phyloP scores from a whole-genome alignment of 2,113 vertebrate genomes.

The Malurus elegans region DNA sequence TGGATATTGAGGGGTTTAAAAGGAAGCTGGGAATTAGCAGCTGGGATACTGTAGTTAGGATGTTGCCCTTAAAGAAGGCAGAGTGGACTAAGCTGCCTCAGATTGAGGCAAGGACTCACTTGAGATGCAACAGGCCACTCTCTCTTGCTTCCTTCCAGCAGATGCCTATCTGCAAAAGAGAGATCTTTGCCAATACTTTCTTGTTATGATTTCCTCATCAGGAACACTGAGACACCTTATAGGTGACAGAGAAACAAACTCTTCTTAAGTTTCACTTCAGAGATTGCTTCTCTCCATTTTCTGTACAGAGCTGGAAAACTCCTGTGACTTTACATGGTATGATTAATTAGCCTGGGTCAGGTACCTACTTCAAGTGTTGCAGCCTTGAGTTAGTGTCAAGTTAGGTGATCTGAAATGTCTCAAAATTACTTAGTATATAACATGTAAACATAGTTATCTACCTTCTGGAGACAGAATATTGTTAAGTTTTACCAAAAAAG shows the following conservation, averaged over 20 bases:
- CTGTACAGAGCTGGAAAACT: not conserved
- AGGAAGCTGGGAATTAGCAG: not conserved
- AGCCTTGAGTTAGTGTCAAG: not conserved
- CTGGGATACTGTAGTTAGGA: not conserved
- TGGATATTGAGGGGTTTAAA: not conserved
- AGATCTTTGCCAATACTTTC: not conserved
- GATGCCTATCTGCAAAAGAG: not conserved
- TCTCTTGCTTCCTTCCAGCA: not conserved
- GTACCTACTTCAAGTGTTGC: not conserved
- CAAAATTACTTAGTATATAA: not conserved
- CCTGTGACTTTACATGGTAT: not conserved
- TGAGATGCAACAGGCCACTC: not conserved
- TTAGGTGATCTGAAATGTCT: not conserved
- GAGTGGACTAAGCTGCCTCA: not conserved
- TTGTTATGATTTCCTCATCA: not conserved
- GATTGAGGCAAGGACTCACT: not conserved
- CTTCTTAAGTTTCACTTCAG: not conserved
- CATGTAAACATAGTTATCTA: not conserved
- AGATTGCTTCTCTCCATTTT: not conserved
- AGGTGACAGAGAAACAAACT: not conserved
- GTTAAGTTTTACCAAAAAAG: not conserved
- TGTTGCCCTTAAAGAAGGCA: not conserved
- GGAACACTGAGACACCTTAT: not conserved
- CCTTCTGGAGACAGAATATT: not conserved
- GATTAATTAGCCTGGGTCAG: not conserved